Evolutionary conservation across 2,888 invertebrate genomes (phyloP), one percentile per base, ranked within the genome.

Genomic region (Merodon equestris): DNA sequence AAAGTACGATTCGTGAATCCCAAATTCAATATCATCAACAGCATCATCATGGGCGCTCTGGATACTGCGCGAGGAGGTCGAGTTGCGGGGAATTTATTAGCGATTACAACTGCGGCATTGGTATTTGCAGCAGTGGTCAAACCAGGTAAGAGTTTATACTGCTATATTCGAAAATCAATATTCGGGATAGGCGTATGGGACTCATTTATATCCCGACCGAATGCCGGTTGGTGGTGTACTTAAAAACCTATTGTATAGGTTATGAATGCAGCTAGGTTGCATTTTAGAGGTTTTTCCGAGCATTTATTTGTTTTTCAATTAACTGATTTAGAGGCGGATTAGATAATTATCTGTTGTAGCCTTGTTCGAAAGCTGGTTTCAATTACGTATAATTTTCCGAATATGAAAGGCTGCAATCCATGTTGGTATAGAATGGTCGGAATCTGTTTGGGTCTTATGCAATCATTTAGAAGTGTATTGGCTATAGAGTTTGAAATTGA

Each of bases 281-380:
- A 18, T 64, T 57, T 71, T 48, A 36, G 60, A 60, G 57, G 42
- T 60, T 61, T 72, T 45, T 13, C 34, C n/a, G 36, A 54, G 57
- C 42, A 73, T 68, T 77, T 68, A 57, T 77, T 77, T 73, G 67
- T 58, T 77, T 77, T 77, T 77, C 77, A 77, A 77, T 77, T 73
- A 77, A 77, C 73, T 77, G 77, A 77, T 77, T 77, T 77, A 63
- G 73, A 19, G 47, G 34, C 73, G 48, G 67, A 77, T 77, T 77
- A 77, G 77, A 77, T 77, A 73, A 73, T 73, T 77, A 73, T 73
- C 67, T 67, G 61, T 42, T 73, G 77, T 63, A 67, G 77, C 50
- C 42, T 17, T 63, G 56, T 67, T 63, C 36, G 18, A 63, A 27
- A 73, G 63, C 67, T 38, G 18, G 57, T 77, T 73, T 77, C 53